phyloP scores from a whole-genome alignment of 2,113 vertebrate species.

The Prochilodus magdalenae region DNA sequence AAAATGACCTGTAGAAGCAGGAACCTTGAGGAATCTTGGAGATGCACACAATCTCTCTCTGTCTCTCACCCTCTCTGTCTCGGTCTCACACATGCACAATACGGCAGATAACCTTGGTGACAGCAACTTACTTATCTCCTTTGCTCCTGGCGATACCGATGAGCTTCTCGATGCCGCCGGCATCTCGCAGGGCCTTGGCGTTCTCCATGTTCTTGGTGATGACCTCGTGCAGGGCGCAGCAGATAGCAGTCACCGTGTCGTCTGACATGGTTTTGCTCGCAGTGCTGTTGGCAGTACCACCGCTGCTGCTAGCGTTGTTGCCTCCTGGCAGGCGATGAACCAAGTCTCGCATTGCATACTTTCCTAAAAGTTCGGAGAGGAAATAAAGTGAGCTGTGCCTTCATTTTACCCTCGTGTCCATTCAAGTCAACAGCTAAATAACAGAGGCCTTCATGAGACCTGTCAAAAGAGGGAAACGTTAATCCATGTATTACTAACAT shows the following conservation, averaged over 20 bases:
- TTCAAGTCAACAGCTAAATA: no score
- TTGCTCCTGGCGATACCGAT: constrained; percentile 98
- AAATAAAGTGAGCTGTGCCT: constrained; percentile 36
- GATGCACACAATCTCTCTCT: neutral
- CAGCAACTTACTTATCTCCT: constrained; percentile 94
- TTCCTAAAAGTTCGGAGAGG: constrained; percentile 77
- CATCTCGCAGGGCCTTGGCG: constrained; percentile 96
- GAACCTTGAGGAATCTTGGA: neutral
- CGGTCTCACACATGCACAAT: neutral
- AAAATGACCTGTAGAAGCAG: neutral
- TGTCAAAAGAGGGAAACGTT: no score
- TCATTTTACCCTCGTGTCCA: neutral
- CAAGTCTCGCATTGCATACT: constrained; percentile 98
- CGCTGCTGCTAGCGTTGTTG: constrained; percentile 72
- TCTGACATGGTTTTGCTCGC: constrained; percentile 96
- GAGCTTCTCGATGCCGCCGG: constrained; percentile 96
- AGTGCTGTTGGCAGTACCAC: constrained; percentile 66
- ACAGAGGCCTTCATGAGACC: no score
- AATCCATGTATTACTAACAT: no score
- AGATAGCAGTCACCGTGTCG: constrained; percentile 96
- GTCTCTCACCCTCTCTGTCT: neutral
- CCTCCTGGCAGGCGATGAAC: constrained; percentile 94
- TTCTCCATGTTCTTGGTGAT: constrained; percentile 99
- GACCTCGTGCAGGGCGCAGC: constrained; percentile 97
- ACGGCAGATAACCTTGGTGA: neutral